Evolutionary conservation across 2,797 vertebrate genomes (phyloP).

Genomic region (Acanthurus leucopareius): DNA sequence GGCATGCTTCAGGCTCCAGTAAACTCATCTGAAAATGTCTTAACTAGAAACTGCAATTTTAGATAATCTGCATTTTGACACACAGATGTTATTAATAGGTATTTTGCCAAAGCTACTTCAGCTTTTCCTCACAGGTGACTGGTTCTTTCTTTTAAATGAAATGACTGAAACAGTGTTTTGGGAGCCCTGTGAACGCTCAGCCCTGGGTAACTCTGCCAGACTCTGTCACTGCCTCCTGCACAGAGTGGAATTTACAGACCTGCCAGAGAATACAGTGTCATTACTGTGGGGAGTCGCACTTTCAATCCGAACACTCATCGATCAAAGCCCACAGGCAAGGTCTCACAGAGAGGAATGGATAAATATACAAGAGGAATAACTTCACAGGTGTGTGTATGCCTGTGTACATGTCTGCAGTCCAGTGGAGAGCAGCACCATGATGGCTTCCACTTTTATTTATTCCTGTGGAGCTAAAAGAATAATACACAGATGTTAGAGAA

Average conservation of each 20-base stretch:
- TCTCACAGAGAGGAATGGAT: conserved; percentile 47
- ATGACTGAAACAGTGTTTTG: conserved; percentile 49
- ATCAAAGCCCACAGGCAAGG: conserved; percentile 60
- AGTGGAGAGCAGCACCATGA: conserved; percentile 14
- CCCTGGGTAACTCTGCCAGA: conserved; percentile 53
- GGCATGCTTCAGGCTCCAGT: conserved; percentile 52
- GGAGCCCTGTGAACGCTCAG: conserved; percentile 73
- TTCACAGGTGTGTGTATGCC: conserved; percentile 12
- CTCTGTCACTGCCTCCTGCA: conserved; percentile 55
- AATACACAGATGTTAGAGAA: neutral
- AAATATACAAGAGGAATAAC: conserved; percentile 43
- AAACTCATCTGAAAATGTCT: conserved; percentile 46
- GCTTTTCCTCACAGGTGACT: conserved; percentile 43
- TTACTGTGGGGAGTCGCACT: conserved; percentile 65
- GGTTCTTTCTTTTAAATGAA: conserved; percentile 39
- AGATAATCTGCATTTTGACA: conserved; percentile 50
- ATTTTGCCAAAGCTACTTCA: conserved; percentile 47
- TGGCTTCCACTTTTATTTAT: conserved; percentile 30
- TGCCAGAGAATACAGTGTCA: conserved; percentile 58
- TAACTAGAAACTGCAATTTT: conserved; percentile 8
- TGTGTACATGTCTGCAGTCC: neutral
- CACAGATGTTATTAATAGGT: conserved; percentile 30
- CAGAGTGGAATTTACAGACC: conserved; percentile 74
- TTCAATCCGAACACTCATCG: conserved; percentile 55
- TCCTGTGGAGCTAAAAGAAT: conserved; percentile 1